Conservation (phyloP, 2,797 vertebrate genomes). For the Propithecus deckenii region DNA sequence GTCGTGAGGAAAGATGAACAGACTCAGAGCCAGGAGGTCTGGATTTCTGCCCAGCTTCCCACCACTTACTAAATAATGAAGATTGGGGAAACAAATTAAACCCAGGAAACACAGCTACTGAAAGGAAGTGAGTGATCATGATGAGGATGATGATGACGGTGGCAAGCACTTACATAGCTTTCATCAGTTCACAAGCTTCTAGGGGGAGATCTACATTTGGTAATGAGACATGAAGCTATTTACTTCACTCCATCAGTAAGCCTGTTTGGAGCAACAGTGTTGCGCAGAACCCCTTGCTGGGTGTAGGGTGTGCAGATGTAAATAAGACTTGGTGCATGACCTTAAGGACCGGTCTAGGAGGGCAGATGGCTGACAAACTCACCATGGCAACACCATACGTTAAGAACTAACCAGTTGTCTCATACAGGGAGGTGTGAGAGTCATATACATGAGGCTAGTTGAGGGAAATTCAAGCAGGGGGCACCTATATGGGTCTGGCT, state of each 20-base stretch:
- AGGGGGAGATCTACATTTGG: conserved; percentile 44
- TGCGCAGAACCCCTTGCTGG: not conserved
- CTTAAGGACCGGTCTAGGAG: not conserved
- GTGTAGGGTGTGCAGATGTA: not conserved
- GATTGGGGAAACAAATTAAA: conserved; percentile 60
- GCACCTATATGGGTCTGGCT: not conserved
- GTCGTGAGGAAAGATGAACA: conserved; percentile 38
- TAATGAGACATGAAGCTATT: conserved; percentile 31
- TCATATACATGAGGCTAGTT: not conserved
- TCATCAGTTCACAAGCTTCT: conserved; percentile 41
- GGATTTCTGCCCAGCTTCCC: conserved; percentile 63
- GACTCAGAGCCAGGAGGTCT: conserved; percentile 62
- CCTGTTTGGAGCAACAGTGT: not conserved
- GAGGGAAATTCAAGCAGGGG: not conserved
- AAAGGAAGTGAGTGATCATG: conserved; percentile 18
- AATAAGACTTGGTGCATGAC: conserved; percentile 2
- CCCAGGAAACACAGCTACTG: conserved; percentile 40
- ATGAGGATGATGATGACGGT: not conserved
- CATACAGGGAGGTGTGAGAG: not conserved
- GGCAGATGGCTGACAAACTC: conserved; percentile 31
- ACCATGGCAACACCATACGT: not conserved
- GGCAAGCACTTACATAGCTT: conserved; percentile 13
- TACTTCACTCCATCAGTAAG: conserved; percentile 29
- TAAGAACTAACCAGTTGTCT: not conserved
- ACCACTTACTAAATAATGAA: conserved; percentile 57